phyloP scores from a whole-genome alignment of 2,888 invertebrate species.

The Baccha elongata region DNA sequence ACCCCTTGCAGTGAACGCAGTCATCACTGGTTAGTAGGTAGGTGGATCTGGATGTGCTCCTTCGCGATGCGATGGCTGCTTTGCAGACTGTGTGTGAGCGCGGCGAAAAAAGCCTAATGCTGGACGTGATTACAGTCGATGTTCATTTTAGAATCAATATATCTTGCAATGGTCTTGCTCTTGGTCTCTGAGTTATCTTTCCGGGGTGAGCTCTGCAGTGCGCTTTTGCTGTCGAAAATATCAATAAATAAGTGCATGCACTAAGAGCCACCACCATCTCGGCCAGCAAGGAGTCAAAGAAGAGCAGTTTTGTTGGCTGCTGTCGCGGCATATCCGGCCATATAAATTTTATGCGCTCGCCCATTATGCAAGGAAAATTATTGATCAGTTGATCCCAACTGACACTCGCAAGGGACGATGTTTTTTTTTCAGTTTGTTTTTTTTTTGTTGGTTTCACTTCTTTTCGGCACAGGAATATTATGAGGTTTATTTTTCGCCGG shows the following conservation, averaged over 20 bases:
- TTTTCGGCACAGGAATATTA: constrained; percentile 15
- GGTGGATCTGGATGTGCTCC: constrained; percentile 53
- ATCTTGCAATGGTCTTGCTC: constrained; percentile 69
- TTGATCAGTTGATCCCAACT: constrained; percentile 73
- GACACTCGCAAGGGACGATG: constrained; percentile 70
- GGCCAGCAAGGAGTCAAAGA: constrained; percentile 64
- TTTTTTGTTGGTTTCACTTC: constrained; percentile 24
- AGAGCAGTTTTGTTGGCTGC: constrained; percentile 66
- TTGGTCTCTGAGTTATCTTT: constrained; percentile 67
- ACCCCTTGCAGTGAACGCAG: constrained; percentile 72
- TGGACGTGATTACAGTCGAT: constrained; percentile 76
- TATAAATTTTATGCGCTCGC: constrained; percentile 72
- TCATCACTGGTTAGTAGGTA: constrained; percentile 57
- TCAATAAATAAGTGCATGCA: constrained; percentile 73
- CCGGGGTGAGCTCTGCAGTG: constrained; percentile 58
- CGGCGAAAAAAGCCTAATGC: constrained; percentile 74
- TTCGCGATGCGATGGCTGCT: constrained; percentile 42
- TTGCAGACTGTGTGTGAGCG: constrained; percentile 60
- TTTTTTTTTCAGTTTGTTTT: constrained; percentile 31
- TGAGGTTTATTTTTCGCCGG: constrained; percentile 35
- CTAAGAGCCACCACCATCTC: constrained; percentile 52
- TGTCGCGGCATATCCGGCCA: constrained; percentile 73
- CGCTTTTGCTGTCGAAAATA: constrained; percentile 68
- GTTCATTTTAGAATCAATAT: constrained; percentile 76
- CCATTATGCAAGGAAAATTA: constrained; percentile 73